phyloP scores from a whole-genome alignment of 2,888 invertebrate genomes.

The Amphiduros pacificus region DNA sequence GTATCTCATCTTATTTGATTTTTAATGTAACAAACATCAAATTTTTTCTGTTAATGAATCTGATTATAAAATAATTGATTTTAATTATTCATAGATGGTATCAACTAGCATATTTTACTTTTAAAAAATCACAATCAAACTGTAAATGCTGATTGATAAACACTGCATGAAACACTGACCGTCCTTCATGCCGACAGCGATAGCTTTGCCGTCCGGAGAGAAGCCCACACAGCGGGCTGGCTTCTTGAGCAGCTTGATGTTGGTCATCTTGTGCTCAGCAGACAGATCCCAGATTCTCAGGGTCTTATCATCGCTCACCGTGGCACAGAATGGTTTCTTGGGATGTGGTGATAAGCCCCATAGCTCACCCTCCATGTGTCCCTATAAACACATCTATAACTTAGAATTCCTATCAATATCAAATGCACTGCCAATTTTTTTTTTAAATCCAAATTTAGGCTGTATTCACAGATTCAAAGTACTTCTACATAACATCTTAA shows the following conservation, averaged over 20 bases:
- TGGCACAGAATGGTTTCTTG: constrained; percentile 49
- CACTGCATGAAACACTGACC: constrained; percentile 39
- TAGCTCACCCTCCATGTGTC: constrained; percentile 60
- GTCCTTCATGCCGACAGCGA: constrained; percentile 61
- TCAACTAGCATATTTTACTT: background rate
- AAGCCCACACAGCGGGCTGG: constrained; percentile 56
- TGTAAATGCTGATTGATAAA: too few species aligned
- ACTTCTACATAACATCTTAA: too few species aligned
- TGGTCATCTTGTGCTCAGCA: constrained; percentile 46
- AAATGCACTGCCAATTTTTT: too few species aligned
- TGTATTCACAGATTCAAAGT: too few species aligned
- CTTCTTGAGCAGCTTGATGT: constrained; percentile 50
- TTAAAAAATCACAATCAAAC: too few species aligned
- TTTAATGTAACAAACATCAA: too few species aligned
- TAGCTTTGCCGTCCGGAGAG: constrained; percentile 56
- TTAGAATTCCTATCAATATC: too few species aligned
- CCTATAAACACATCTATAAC: too few species aligned
- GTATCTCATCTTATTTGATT: too few species aligned
- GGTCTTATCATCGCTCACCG: constrained; percentile 60
- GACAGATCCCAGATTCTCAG: constrained; percentile 57
- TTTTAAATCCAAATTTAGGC: too few species aligned
- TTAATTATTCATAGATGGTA: background rate
- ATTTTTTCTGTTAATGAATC: too few species aligned
- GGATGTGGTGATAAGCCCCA: constrained; percentile 61
- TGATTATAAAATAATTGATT: background rate